Evolutionary conservation across 2,888 invertebrate species (phyloP).

Genomic region (Torymus texanus): DNA sequence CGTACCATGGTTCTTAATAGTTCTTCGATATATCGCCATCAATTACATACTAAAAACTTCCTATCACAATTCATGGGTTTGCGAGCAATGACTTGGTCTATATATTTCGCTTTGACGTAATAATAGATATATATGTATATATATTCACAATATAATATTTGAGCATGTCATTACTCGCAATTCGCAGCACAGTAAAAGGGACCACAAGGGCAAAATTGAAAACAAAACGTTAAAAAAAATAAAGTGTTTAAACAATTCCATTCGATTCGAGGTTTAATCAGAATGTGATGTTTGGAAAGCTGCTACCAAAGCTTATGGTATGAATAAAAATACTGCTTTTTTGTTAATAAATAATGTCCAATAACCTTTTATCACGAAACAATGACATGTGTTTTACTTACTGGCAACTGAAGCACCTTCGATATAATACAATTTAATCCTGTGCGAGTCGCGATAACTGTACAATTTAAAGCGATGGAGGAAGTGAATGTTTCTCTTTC

Average conservation of each 20-base stretch:
- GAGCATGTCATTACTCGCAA: slow-evolving; percentile 52
- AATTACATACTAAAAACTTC: slow-evolving; percentile 50
- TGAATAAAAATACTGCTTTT: slow-evolving; percentile 51
- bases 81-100: slow-evolving; percentile 49
- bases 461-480: slow-evolving; percentile 51
- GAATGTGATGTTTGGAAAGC: slow-evolving; percentile 42
- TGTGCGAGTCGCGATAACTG: slow-evolving; percentile 53
- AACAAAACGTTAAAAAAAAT: slow-evolving; percentile 44
- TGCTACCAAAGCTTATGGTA: slow-evolving; percentile 49
- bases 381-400: slow-evolving; percentile 51
- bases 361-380: slow-evolving; percentile 49
- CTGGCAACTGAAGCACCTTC: slow-evolving; percentile 56
- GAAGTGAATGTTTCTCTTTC: slow-evolving; percentile 36
- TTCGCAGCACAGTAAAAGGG: slow-evolving; percentile 50
- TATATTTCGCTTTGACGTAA: slow-evolving; percentile 33
- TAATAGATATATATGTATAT: slow-evolving; percentile 5
- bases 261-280: slow-evolving; percentile 34
- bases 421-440: slow-evolving; percentile 54
- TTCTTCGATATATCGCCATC: slow-evolving; percentile 43
- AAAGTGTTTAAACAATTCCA: slow-evolving; percentile 33
- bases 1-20: slow-evolving; percentile 43
- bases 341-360: slow-evolving; percentile 52
- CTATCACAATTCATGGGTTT: slow-evolving; percentile 55
- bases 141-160: slow-evolving; percentile 53
- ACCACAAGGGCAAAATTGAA: slow-evolving; percentile 31